phyloP scores from a whole-genome alignment of 92 coral and sea anemone genomes.

The Parazoanthus atlanticus region DNA sequence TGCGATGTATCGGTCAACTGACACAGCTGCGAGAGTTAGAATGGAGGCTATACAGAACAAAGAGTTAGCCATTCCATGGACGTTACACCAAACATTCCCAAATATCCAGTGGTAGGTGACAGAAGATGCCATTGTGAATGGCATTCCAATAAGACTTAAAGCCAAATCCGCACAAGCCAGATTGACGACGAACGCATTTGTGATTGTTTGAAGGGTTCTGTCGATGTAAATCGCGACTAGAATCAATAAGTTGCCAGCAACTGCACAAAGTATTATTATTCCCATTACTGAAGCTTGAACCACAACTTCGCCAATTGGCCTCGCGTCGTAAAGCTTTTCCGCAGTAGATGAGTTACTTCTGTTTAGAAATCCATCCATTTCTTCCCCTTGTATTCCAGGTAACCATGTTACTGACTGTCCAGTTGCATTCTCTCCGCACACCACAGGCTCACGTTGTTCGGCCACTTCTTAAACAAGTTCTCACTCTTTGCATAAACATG shows the following conservation, averaged over 20 bases:
- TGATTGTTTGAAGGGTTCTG: conserved; percentile 79
- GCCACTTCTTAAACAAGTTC: background rate
- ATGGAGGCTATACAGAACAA: conserved; percentile 91
- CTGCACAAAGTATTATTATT: conserved; percentile 65
- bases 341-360: background rate
- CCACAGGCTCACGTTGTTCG: background rate
- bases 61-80: conserved; percentile 83
- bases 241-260: conserved; percentile 76
- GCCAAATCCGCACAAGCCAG: conserved; percentile 83
- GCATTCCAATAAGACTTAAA: conserved; percentile 82
- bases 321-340: conserved; percentile 34
- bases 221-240: conserved; percentile 78
- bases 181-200: conserved; percentile 87
- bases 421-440: background rate
- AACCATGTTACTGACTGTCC: background rate
- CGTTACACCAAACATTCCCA: conserved; percentile 77
- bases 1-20: conserved; percentile 87
- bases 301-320: conserved; percentile 59
- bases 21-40: conserved; percentile 83
- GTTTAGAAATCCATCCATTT: conserved; percentile 15
- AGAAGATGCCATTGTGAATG: conserved; percentile 87
- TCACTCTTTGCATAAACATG: conserved; percentile 30
- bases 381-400: background rate
- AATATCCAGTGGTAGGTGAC: conserved; percentile 85
- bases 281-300: conserved; percentile 78